A percentile compares a stretch with the other conserved stretches of the same genome.
Conservation (phyloP, 2,797 vertebrate species). For the Oceanodroma leucorhoa region DNA sequence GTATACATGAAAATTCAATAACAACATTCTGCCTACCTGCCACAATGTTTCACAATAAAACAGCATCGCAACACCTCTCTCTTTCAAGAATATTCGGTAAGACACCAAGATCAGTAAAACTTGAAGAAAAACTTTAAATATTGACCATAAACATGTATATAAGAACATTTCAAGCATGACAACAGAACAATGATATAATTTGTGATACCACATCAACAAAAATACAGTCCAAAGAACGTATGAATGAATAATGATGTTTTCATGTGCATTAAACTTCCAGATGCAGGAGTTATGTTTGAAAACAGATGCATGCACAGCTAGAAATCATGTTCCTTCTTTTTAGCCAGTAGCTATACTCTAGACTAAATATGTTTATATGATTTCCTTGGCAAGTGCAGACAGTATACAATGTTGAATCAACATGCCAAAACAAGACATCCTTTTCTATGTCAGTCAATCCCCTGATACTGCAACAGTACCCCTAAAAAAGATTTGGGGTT, state of each 20-base stretch:
- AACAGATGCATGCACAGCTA: slow-evolving; percentile 6
- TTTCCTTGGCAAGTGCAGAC: slow-evolving; percentile 9
- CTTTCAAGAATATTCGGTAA: neutral
- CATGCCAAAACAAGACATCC: neutral
- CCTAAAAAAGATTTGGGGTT: neutral
- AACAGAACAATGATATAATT: slow-evolving; percentile 28
- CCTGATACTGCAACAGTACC: neutral
- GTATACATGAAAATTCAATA: neutral
- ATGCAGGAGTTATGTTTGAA: neutral
- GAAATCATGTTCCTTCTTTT: slow-evolving; percentile 3
- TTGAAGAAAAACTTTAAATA: slow-evolving; percentile 21
- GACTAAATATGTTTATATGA: neutral
- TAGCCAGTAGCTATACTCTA: neutral
- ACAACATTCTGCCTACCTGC: neutral
- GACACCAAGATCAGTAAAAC: neutral
- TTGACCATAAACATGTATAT: neutral
- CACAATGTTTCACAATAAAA: neutral
- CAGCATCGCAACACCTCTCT: neutral
- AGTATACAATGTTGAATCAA: neutral
- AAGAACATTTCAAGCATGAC: slow-evolving; percentile 8
- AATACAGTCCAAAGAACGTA: slow-evolving; percentile 42
- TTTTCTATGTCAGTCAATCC: neutral
- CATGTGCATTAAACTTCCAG: neutral
- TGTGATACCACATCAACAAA: slow-evolving; percentile 32
- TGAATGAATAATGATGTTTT: neutral